phyloP scores from a whole-genome alignment of 2,113 vertebrate genomes.

The Pleuronectes platessa region DNA sequence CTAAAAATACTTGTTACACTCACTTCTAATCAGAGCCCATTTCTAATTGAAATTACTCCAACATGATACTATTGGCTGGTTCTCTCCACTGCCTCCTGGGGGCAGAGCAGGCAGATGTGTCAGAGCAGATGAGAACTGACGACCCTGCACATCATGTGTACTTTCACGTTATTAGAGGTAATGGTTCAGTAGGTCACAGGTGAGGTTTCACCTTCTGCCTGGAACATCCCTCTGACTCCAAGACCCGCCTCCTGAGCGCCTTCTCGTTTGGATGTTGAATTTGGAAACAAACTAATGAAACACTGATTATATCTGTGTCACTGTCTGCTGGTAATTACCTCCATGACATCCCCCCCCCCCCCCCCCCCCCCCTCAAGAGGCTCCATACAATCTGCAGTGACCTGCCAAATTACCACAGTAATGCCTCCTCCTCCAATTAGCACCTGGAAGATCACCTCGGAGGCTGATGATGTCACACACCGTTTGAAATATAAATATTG shows the following conservation, averaged over 20 bases:
- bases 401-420: constrained; percentile 48
- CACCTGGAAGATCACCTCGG: constrained; percentile 36
- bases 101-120: not conserved
- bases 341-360: constrained; percentile 34
- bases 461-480: not conserved
- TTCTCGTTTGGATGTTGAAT: not conserved
- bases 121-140: not conserved
- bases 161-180: not conserved
- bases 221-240: not conserved
- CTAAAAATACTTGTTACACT: not conserved
- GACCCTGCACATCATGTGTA: not conserved
- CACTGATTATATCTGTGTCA: constrained; percentile 50
- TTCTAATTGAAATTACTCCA: not conserved
- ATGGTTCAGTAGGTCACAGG: not conserved
- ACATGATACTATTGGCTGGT: no score
- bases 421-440: constrained; percentile 50
- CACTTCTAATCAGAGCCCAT: not conserved
- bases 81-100: not conserved
- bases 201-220: not conserved
- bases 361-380: constrained; percentile 36
- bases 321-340: constrained; percentile 51
- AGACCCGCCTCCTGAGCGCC: not conserved
- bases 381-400: constrained; percentile 47
- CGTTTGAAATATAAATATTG: no score
- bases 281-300: constrained; percentile 45